phyloP scores from a whole-genome alignment of 2,888 invertebrate genomes.

The Acleris sparsana region DNA sequence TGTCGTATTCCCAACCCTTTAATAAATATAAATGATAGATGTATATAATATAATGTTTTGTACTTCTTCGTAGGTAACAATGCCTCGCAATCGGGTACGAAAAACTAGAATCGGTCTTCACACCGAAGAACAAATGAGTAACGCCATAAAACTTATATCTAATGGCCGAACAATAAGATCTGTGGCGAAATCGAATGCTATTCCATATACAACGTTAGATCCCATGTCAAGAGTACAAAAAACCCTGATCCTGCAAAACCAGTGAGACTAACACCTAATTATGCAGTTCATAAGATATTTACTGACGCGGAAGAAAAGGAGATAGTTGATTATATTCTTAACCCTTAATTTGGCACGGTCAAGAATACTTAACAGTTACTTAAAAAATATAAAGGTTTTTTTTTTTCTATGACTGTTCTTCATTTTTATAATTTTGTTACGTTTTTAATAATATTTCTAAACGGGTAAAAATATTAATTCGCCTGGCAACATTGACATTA shows the following conservation, averaged over 20 bases:
- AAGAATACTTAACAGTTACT: too few species aligned
- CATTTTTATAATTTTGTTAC: too few species aligned
- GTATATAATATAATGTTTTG: too few species aligned
- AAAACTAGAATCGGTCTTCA: too few species aligned
- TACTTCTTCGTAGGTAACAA: conserved; percentile 17
- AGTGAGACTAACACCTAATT: conserved; percentile 18
- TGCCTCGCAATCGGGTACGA: conserved; percentile 16
- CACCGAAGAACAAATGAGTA: conserved; percentile 11
- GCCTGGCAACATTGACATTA: too few species aligned
- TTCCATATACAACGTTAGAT: conserved; percentile 34
- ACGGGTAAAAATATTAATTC: too few species aligned
- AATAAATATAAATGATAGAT: too few species aligned
- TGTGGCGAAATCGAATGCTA: conserved; percentile 18
- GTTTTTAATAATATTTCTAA: too few species aligned
- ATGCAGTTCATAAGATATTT: conserved; percentile 16
- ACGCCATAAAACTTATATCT: conserved; percentile 12
- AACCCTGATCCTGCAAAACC: conserved; percentile 17
- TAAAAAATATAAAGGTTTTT: too few species aligned
- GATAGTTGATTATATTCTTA: conserved; percentile 8
- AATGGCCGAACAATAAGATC: conserved; percentile 17
- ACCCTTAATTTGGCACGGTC: too few species aligned
- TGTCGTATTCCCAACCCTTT: too few species aligned
- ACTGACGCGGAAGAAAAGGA: not conserved
- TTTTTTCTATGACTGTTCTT: too few species aligned
- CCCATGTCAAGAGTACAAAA: conserved; percentile 23